Evolutionary conservation across 2,113 vertebrate species (phyloP).

Genomic region (Panurus biarmicus): DNA sequence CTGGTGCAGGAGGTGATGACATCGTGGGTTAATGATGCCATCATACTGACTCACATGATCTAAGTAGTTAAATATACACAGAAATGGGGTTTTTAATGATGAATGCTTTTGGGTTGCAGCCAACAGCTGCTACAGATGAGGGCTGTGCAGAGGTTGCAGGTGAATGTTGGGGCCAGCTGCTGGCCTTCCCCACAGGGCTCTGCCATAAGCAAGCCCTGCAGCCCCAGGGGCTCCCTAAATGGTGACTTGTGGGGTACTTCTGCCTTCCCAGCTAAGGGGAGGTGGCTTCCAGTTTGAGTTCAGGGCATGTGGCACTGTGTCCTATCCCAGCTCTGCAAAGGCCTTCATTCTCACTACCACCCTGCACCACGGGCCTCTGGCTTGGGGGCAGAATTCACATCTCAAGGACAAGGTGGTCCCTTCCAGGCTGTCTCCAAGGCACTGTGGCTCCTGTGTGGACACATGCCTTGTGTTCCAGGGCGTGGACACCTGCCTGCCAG

Average conservation of each 20-base stretch:
- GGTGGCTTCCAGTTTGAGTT: background rate
- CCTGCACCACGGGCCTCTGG: background rate
- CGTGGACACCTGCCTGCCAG: background rate
- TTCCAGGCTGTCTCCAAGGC: background rate
- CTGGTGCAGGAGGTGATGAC: background rate
- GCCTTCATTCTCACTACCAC: background rate
- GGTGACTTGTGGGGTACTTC: background rate
- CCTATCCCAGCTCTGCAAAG: background rate
- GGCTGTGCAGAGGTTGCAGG: background rate
- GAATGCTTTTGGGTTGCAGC: background rate
- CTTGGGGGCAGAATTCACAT: background rate
- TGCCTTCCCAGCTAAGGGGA: background rate
- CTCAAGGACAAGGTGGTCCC: background rate
- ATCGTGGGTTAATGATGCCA: background rate
- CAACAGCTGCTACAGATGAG: accelerated
- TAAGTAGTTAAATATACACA: background rate
- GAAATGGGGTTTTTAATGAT: background rate
- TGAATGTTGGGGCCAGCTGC: background rate
- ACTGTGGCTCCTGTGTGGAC: background rate
- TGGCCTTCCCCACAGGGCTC: background rate
- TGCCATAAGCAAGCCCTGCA: background rate
- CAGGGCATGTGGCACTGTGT: accelerated
- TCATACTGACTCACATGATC: background rate
- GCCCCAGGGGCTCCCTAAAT: accelerated
- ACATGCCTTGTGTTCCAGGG: no score